Evolutionary conservation across 2,888 invertebrate genomes (phyloP).

Genomic region (Cataglyphis albicans): DNA sequence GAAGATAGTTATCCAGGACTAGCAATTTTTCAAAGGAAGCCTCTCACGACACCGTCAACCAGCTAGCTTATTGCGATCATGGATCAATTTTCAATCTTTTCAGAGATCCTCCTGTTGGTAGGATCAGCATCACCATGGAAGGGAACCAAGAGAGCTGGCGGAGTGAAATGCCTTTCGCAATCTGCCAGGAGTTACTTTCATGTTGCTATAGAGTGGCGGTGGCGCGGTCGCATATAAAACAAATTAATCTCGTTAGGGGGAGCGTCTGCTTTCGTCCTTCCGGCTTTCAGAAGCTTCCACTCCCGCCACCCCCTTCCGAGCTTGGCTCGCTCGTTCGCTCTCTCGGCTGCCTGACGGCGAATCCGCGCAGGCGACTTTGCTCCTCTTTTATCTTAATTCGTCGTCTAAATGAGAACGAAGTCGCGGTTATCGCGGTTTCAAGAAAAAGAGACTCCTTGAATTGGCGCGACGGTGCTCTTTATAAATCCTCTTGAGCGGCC

Average conservation of each 20-base stretch:
- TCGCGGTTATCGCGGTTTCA: slow-evolving; percentile 74
- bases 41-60: slow-evolving; percentile 52
- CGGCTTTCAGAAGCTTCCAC: slow-evolving; percentile 75
- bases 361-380: slow-evolving; percentile 73
- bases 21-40: slow-evolving; percentile 54
- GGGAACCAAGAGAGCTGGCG: slow-evolving; percentile 56
- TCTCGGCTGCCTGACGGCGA: slow-evolving; percentile 64
- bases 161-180: slow-evolving; percentile 79
- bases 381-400: slow-evolving; percentile 78
- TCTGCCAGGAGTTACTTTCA: slow-evolving; percentile 81
- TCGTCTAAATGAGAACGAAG: slow-evolving; percentile 77
- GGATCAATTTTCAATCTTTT: slow-evolving; percentile 58
- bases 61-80: slow-evolving; percentile 49
- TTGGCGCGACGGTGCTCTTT: slow-evolving; percentile 66
- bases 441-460: slow-evolving; percentile 61
- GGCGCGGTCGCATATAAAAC: slow-evolving; percentile 82
- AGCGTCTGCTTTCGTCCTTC: slow-evolving; percentile 79
- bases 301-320: slow-evolving; percentile 29
- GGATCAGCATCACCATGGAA: slow-evolving; percentile 54
- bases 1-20: slow-evolving; percentile 47
- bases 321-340: slow-evolving; percentile 39
- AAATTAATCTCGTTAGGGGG: slow-evolving; percentile 84
- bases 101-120: slow-evolving; percentile 57
- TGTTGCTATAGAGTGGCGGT: slow-evolving; percentile 78
- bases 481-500: slow-evolving; percentile 67